Base-by-base conservation (phyloP, 2,888 invertebrate genomes). In the Trachelus iudaicus region DNA sequence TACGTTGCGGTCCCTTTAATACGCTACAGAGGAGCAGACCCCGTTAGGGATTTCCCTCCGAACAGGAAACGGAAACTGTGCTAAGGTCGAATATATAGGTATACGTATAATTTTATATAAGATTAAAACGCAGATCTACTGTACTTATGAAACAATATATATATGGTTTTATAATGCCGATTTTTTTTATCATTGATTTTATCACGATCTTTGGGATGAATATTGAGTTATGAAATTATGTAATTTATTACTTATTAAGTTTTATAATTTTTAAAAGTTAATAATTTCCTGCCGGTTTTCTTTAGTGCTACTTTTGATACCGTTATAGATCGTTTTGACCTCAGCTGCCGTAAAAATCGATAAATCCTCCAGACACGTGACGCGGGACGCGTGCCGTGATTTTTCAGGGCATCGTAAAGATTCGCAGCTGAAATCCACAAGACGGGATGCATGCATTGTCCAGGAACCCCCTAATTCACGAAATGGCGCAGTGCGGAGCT, bases 361-460 rank as follows among this genome's bases (percentile, higher is more conserved):
- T 90, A 89, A 88, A 88, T 87, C 85, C 86, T 82, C 76, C 75
- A n/a, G 75, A 87, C 87, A 89, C 88, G 87, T 87, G 90, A 88
- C 84, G 85, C 81, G 81, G 81, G 89, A 87, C 90, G 85, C 90
- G 91, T 89, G 91, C 90, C 91, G 79, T 79, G 86, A 87, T 87
- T 89, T 86, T 82, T 85, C 34, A 13, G 56, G 56, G 56, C 23
- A 23, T 33, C 71, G 71, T 34, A 34, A 71, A 30, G 71, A 33
- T 23, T 56, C 34, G 4, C 71, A 13, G 33, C 71, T 56, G 56
- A 56, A 30, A 34, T 33, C 37, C 34, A 37, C 34, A 35, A 74
- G 74, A 34, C 31, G 74, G 35, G 74, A 74, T 69, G 76, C 77
- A 73, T 77, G 37, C 71, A 71, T 71, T 71, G 71, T 71, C 34